Base-by-base conservation (phyloP, 2,113 vertebrate species). In the Thryonomys swinderianus region DNA sequence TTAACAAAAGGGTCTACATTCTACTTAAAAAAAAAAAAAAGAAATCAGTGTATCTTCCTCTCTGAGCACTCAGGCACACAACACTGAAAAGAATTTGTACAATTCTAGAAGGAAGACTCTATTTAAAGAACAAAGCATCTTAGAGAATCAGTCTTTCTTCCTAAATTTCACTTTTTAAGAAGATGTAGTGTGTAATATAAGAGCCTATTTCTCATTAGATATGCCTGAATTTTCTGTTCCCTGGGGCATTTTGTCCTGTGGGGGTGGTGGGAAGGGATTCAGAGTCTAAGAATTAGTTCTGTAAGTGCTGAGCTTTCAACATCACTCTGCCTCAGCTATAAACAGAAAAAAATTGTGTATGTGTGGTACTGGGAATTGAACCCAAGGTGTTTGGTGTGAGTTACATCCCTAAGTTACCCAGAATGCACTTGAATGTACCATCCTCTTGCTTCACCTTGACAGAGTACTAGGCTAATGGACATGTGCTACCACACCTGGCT, bases 151-250 rank as follows among this genome's bases (percentile, higher is more conserved):
- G 2, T 21, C 25, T 90, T 93, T 67, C 30, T 42, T 73, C 51
- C 16, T 55, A 37, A 78, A 61, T 21, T 37, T 85, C 27, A 61
- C 32, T 40, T 90, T 79, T 40, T 18, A 20, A 23, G 74, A 80
- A 66, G 37, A 82, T 76, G 14, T 5, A 21, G 13, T 85, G 76
- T 69, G 53, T 74, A 48, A 62, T 40, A 57, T 23, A 32, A 78
- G 76, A 79, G 61, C 12, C 32, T 57, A 5, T 82, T 66, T 92
- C 59, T 95, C 45, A 23, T 21, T 67, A 69, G 80, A 69, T 76
- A 59, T 14, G 0, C 48, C 18, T 27, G 55, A 1, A 25, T 32
- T 4, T 32, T n/a, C 25, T 51, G 9, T 13, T 30, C 42, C 25
- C 17, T 37, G 0, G 67, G 20, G 20, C 3, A 4, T 74, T 91